A percentile compares a stretch with the other conserved stretches of the same genome.
These are phyloP conservation scores for Peromyscus aztecus DNA, from an alignment of 2,797 vertebrate genomes.

Conservation along the genomic window DNA sequence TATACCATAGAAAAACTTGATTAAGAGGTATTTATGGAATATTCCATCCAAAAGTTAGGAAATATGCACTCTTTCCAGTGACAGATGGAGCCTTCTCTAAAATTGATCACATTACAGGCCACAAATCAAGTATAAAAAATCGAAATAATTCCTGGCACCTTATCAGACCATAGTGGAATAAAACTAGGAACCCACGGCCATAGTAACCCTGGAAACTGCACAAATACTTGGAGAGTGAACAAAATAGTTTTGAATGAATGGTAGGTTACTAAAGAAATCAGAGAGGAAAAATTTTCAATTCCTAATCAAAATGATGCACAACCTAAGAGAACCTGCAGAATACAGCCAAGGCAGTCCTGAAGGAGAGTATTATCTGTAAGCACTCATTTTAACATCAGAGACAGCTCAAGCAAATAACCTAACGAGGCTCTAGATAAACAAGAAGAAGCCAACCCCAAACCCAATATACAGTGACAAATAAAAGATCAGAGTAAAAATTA, in stretches of 20 bases:
- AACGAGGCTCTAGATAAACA: background rate
- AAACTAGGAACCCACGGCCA: background rate
- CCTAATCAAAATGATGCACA: background rate
- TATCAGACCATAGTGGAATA: background rate
- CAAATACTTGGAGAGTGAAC: background rate
- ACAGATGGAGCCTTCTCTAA: slow-evolving; percentile 9
- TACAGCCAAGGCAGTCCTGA: background rate
- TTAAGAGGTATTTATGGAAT: background rate
- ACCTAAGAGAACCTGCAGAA: background rate
- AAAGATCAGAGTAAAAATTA: background rate
- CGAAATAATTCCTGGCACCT: background rate
- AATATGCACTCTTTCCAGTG: background rate
- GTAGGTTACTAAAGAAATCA: background rate
- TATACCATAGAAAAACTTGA: background rate
- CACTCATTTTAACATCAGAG: background rate
- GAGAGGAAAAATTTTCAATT: background rate
- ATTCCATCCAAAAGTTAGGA: background rate
- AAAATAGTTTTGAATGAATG: background rate
- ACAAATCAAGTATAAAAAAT: background rate
- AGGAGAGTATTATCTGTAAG: background rate
- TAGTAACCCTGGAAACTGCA: background rate
- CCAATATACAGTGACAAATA: background rate
- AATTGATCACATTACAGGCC: background rate
- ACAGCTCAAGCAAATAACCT: background rate
- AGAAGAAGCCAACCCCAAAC: background rate